A percentile compares a stretch with the other conserved stretches of the same genome.
Conservation (phyloP, 2,113 vertebrate species). For the Sporophila hypoxantha region DNA sequence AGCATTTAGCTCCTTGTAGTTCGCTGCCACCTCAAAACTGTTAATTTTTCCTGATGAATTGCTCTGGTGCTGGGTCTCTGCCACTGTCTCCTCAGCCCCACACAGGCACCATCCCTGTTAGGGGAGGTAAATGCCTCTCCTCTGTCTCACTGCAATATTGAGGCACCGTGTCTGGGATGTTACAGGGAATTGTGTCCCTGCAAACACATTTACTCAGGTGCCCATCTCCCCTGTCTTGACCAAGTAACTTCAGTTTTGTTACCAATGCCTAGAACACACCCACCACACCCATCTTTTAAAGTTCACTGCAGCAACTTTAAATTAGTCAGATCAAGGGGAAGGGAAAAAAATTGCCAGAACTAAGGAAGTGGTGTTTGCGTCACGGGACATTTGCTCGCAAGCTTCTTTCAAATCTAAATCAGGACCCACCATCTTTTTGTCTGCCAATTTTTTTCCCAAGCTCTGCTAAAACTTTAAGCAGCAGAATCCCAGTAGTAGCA, state of each 20-base stretch:
- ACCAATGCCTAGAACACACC: not conserved
- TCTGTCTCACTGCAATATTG: not conserved
- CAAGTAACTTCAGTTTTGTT: not conserved
- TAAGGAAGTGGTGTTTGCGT: not conserved
- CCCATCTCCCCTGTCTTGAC: not conserved
- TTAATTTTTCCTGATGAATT: not conserved
- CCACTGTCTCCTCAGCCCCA: not conserved
- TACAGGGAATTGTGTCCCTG: not conserved
- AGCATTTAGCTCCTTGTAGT: not conserved
- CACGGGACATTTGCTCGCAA: not conserved
- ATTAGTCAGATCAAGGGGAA: not conserved
- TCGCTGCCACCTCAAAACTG: not conserved
- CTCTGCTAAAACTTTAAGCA: not conserved
- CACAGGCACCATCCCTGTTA: not conserved
- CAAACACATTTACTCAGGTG: not conserved
- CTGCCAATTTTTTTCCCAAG: not conserved
- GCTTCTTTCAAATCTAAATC: not conserved
- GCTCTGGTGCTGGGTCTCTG: not conserved
- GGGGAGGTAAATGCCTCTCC: not conserved
- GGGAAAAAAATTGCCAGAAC: rapidly evolving
- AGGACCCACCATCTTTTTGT: not conserved
- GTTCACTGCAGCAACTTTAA: not conserved
- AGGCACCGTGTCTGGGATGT: rapidly evolving
- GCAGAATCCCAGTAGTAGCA: not conserved
- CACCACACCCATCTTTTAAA: not conserved